These are phyloP conservation scores for Masnerella sp. DNA, from an alignment of 2,888 invertebrate genomes.

Conservation along the genomic window DNA sequence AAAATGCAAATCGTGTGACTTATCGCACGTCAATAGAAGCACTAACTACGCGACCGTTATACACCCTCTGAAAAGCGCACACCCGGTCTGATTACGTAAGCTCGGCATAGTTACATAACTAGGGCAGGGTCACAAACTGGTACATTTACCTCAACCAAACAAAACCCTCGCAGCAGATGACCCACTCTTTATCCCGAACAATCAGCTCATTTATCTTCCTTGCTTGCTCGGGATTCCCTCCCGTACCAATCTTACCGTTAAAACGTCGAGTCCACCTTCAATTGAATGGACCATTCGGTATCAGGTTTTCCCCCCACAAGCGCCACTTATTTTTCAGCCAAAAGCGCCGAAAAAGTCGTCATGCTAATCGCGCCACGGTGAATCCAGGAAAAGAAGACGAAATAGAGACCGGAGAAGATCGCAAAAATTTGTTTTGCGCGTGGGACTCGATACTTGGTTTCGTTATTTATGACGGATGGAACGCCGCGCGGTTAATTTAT, in stretches of 20 bases:
- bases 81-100: slow-evolving; percentile 16
- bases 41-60: background rate
- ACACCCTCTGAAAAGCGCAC: slow-evolving; percentile 15
- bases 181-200: slow-evolving; percentile 52
- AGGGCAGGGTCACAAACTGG: slow-evolving; percentile 41
- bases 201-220: slow-evolving; percentile 50
- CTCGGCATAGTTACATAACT: slow-evolving; percentile 31
- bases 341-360: slow-evolving; percentile 73
- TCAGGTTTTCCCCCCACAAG: slow-evolving; percentile 24
- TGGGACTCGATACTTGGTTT: slow-evolving; percentile 36
- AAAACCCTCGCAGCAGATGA: slow-evolving; percentile 31
- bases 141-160: slow-evolving; percentile 47
- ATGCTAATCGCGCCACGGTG: too few relatives aligned
- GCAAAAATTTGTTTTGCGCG: slow-evolving; percentile 10
- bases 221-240: slow-evolving; percentile 32
- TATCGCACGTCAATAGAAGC: background rate
- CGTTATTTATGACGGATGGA: slow-evolving; percentile 50
- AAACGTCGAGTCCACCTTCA: slow-evolving; percentile 12
- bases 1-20: too few relatives aligned
- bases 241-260: slow-evolving; percentile 48
- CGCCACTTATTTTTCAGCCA: slow-evolving; percentile 58
- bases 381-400: slow-evolving; percentile 62
- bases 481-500: slow-evolving; percentile 29
- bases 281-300: slow-evolving; percentile 11
- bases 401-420: slow-evolving; percentile 47